Evolutionary conservation across 2,113 vertebrate species (phyloP).

Genomic region (Urocolius indicus): DNA sequence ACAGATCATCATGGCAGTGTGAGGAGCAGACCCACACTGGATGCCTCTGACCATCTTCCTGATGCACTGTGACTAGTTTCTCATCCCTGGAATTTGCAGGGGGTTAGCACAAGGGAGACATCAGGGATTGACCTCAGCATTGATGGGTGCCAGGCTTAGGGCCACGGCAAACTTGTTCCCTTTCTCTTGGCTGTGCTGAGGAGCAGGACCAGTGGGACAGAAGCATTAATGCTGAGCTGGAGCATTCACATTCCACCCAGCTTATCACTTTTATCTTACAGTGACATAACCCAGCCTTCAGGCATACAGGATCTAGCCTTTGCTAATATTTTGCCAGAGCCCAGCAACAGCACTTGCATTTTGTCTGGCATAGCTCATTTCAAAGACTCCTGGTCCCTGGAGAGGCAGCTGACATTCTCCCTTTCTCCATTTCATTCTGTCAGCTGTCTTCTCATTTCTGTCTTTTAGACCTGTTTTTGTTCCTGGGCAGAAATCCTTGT

Average conservation of each 20-base stretch:
- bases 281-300: neutral
- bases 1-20: neutral
- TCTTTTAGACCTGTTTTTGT: conserved; percentile 47
- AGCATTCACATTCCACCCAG: neutral
- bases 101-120: neutral
- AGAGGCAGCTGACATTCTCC: conserved; percentile 60
- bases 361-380: conserved; percentile 24
- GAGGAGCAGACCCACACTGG: neutral
- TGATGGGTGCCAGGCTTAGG: neutral
- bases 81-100: neutral
- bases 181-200: neutral
- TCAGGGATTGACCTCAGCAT: neutral
- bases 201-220: neutral
- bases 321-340: conserved; percentile 6
- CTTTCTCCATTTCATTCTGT: conserved; percentile 41
- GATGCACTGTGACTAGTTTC: neutral
- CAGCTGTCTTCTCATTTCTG: conserved; percentile 57
- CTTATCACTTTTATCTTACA: neutral
- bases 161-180: neutral
- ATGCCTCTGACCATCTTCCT: neutral
- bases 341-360: conserved; percentile 36
- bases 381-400: neutral
- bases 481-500: conserved; percentile 28
- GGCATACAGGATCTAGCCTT: neutral
- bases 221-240: neutral